Evolutionary conservation across 2,113 vertebrate species (phyloP).

Genomic region (Grus americana): DNA sequence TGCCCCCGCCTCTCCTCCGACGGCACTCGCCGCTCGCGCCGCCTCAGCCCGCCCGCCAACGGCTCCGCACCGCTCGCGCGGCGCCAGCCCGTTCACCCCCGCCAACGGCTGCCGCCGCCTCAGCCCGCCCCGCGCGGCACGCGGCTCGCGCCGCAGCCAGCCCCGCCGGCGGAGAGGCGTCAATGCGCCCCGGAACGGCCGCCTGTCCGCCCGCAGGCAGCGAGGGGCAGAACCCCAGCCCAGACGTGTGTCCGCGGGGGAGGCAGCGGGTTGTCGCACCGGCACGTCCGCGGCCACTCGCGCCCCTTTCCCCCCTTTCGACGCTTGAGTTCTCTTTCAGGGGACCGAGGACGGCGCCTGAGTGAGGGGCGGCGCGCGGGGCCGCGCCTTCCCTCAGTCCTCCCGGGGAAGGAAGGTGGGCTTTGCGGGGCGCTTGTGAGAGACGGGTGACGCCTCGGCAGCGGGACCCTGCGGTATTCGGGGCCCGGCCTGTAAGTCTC

Average conservation of each 20-base stretch:
- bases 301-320: not conserved
- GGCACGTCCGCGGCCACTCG: not conserved
- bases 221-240: no score
- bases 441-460: not conserved
- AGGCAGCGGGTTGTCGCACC: not conserved
- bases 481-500: no score
- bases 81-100: not conserved
- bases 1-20: no score
- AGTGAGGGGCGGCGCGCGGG: no score
- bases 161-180: not conserved
- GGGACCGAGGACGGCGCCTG: no score
- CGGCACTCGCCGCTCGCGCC: no score
- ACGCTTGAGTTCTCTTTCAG: no score
- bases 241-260: not conserved
- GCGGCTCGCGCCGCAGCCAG: not conserved
- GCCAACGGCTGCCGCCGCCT: not conserved
- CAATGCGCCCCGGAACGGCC: not conserved
- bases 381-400: not conserved
- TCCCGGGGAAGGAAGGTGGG: not conserved
- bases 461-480: not conserved
- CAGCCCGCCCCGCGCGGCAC: not conserved
- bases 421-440: not conserved
- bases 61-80: not conserved
- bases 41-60: not conserved
- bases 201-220: no score